Evolutionary conservation across 2,888 invertebrate species (phyloP), one percentile per base, ranked within the genome.

Genomic region (Platycheirus albimanus): DNA sequence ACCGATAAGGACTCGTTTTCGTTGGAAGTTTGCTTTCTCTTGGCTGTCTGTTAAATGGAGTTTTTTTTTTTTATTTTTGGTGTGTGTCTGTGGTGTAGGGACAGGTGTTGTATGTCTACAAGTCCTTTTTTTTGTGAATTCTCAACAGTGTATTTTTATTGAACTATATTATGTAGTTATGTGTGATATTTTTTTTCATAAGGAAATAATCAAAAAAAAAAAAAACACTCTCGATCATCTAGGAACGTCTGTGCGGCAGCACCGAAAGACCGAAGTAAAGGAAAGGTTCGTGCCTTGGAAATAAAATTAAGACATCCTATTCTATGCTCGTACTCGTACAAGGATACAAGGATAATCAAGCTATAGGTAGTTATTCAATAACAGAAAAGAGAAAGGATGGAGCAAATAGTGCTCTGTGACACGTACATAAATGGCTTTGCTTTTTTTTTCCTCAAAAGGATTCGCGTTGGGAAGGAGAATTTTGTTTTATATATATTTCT

Each of bases 41-140:
- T 43, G 17, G 6, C 8, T 45, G 19, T n/a, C 8, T 45, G 17
- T n/a, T 20, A n/a, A n/a, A n/a, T n/a, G n/a, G n/a, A n/a, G n/a
- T 54, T 20, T 30, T 56, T 19, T 56, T 71, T 67, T 47, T 6
- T 17, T 10, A 38, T 49, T 33, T 45, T 36, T 43, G 52, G 61
- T 36, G 5, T 51, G 38, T 38, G 69, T 63, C 63, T 61, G 49
- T 51, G 24, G 17, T 54, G 11, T 33, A 30, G 28, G n/a, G 54
- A 71, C 71, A 81, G 76, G 77, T 76, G 67, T 67, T 64, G 47
- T 43, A 33, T 70, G 80, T 80, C 64, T 56, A 47, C 41, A 38
- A 20, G 38, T 15, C 20, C 38, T 58, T 38, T 58, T 41, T 56
- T 52, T 51, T 41, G 8, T 15, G 28, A 15, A 28, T 24, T 49